Base-by-base conservation (phyloP, 2,113 vertebrate species). In the Hirundichthys speculiger region DNA sequence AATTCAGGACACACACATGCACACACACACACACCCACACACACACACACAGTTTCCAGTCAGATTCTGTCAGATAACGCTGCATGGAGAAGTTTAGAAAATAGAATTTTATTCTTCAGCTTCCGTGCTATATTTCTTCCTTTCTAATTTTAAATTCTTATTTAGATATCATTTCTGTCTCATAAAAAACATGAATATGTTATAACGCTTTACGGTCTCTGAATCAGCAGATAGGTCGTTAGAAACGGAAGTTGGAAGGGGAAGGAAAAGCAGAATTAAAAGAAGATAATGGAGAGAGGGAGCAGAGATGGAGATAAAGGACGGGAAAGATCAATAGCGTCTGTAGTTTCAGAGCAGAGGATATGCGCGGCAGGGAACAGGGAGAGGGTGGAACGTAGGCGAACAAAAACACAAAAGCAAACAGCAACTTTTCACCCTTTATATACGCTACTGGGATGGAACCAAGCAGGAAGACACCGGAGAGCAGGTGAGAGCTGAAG, bases 211-310 rank as follows among this genome's bases (percentile, higher is more conserved):
- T 45, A 34, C 71, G 57, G 55, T 39, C 46, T 75, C 50, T 75
- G 82, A 88, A 68, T 85, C 73, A 88, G 84, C 78, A 79, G 51
- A 75, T 61, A 69, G 60, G 79, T 82, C 71, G 72, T 82, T 79
- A 85, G 48, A 68, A 77, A 79, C 51, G 64, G 43, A 70, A 38
- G 27, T 16, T 62, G 51, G 50, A 57, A 46, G 50, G 64, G 51
- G 45, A 52, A 65, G 64, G 41, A 42, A 50, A 69, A 67, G 63
- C 49, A 34, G 39, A 70, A 67, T 25, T 45, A 73, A 64, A 13
- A 39, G 24, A 73, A 53, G 40, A 70, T 84, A 77, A 83, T 79
- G 69, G 62, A 79, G 69, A 41, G 60, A 79, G 52, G 16, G 48
- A 64, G 66, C 16, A 39, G 16, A 49, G 61, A 60, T 18, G 55